A percentile compares a stretch with the other conserved stretches of the same genome.
phyloP scores from a whole-genome alignment of 2,888 invertebrate species.

The Hipparchia semele region DNA sequence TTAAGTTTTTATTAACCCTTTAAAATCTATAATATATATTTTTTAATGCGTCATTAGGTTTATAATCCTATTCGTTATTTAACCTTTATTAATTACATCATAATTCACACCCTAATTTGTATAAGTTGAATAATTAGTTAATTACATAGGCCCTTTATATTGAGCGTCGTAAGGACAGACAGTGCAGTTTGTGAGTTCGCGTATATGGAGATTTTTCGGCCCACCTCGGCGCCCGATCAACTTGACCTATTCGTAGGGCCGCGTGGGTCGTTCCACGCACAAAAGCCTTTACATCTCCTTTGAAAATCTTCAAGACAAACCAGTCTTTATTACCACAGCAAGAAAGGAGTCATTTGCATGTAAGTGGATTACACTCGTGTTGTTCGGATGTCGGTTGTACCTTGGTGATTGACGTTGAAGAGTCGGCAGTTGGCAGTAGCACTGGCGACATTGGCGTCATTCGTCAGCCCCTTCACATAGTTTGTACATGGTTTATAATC shows the following conservation, averaged over 20 bases:
- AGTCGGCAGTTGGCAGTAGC: constrained; percentile 22
- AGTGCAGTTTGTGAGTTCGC: constrained; percentile 45
- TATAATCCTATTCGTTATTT: background rate
- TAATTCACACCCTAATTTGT: constrained; percentile 5
- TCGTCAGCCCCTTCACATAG: constrained; percentile 26
- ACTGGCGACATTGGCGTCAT: constrained; percentile 16
- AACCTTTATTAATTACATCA: background rate
- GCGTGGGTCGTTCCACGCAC: constrained; percentile 47
- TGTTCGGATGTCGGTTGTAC: constrained; percentile 11
- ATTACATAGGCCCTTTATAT: constrained; percentile 24
- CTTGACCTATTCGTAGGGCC: constrained; percentile 60
- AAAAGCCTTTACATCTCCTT: constrained; percentile 28
- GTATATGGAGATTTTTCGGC: constrained; percentile 56
- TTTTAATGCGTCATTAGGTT: background rate
- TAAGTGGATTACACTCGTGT: background rate
- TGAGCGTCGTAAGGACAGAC: constrained; percentile 34
- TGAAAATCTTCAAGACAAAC: constrained; percentile 19
- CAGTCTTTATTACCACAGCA: constrained; percentile 8
- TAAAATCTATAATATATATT: background rate
- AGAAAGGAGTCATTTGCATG: constrained; percentile 6
- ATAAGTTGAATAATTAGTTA: constrained; percentile 9
- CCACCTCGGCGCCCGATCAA: constrained; percentile 54
- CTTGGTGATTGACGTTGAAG: constrained; percentile 34
- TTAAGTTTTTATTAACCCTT: background rate
- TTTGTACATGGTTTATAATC: constrained; percentile 12